Percentiles rank a stretch among this genome's conserved stretches.
phyloP scores from a whole-genome alignment of 2,888 invertebrate species.

The Drosophila pegasa region DNA sequence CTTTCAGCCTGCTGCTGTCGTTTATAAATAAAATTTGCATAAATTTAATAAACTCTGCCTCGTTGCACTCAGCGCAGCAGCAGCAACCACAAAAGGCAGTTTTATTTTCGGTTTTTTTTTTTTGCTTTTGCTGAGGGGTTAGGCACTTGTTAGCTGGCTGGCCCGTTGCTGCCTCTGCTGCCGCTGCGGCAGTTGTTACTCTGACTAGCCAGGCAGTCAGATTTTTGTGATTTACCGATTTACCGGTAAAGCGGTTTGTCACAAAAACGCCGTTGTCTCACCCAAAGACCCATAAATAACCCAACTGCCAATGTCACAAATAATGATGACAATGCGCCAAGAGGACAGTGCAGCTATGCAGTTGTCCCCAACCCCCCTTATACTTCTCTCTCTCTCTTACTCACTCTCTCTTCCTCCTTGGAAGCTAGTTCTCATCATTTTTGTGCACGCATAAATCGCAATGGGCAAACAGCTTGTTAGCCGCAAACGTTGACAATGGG shows the following conservation, averaged over 20 bases:
- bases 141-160: constrained; percentile 58
- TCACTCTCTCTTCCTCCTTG: not conserved
- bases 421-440: constrained; percentile 67
- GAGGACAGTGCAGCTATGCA: constrained; percentile 3
- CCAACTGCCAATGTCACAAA: constrained; percentile 75
- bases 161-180: constrained; percentile 25
- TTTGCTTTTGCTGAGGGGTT: constrained; percentile 21
- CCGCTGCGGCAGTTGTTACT: constrained; percentile 11
- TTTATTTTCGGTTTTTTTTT: not conserved
- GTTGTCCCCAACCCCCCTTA: no score
- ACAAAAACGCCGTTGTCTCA: constrained; percentile 79
- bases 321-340: constrained; percentile 69
- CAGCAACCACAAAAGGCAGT: constrained; percentile 57
- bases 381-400: not conserved
- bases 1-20: constrained; percentile 51
- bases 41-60: constrained; percentile 79
- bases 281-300: constrained; percentile 83
- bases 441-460: constrained; percentile 77
- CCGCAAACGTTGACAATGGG: constrained; percentile 52
- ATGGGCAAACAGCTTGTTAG: constrained; percentile 63
- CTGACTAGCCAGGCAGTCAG: constrained; percentile 51
- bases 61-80: constrained; percentile 43
- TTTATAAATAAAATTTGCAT: constrained; percentile 81
- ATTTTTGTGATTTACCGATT: constrained; percentile 81
- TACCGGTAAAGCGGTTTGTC: constrained; percentile 81